phyloP scores from a whole-genome alignment of 1,140 invertebrate species.

The Spodoptera frugiperda region DNA sequence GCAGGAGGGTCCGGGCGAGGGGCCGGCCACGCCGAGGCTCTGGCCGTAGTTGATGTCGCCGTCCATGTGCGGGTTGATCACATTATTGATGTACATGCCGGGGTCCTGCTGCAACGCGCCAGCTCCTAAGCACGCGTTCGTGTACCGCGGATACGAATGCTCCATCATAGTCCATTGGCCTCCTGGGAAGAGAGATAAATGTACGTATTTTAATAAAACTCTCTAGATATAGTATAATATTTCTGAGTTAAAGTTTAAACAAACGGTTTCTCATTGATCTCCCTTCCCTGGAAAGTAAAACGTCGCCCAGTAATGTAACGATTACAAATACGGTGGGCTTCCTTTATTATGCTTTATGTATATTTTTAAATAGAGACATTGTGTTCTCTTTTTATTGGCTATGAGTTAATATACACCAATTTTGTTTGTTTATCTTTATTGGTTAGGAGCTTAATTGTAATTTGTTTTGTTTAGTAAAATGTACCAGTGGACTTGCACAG shows the following conservation, averaged over 20 bases:
- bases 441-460: no score
- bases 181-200: conserved; percentile 85
- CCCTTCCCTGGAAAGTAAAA: conserved; percentile 82
- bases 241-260: conserved; percentile 54
- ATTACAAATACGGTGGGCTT: not conserved
- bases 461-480: no score
- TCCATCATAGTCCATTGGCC: conserved; percentile 82
- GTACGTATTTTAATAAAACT: conserved; percentile 73
- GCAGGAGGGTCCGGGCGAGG: conserved; percentile 68
- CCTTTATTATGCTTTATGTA: no score
- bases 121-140: conserved; percentile 71
- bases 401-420: no score
- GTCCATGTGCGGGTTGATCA: conserved; percentile 68
- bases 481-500: not conserved
- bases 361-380: no score
- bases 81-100: conserved; percentile 74
- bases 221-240: conserved; percentile 57
- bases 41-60: conserved; percentile 69
- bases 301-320: not conserved
- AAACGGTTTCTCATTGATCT: conserved; percentile 79
- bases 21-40: conserved; percentile 62
- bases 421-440: no score
- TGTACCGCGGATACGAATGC: conserved; percentile 78
- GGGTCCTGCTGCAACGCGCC: conserved; percentile 65
- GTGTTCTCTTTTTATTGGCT: no score